Evolutionary conservation across 2,888 invertebrate species (phyloP).

Genomic region (Schizotus pectinicornis): DNA sequence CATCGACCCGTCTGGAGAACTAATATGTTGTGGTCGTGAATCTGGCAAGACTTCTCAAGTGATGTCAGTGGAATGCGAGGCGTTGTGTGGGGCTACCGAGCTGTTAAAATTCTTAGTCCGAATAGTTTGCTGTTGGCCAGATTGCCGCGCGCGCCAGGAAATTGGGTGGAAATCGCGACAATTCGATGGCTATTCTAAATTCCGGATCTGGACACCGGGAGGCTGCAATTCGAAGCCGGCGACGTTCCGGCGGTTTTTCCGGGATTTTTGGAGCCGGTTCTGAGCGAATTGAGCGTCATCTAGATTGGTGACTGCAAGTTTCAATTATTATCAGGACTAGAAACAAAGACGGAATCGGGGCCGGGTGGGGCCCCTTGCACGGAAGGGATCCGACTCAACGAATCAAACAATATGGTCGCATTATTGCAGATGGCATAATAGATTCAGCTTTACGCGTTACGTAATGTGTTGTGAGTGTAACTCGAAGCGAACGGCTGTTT

Average conservation of each 20-base stretch:
- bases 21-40: conserved; percentile 41
- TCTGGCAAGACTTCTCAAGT: conserved; percentile 42
- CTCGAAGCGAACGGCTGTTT: conserved; percentile 49
- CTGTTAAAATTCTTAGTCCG: conserved; percentile 54
- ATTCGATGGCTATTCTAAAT: too few relatives aligned
- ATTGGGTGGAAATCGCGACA: conserved; percentile 23
- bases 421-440: conserved; percentile 48
- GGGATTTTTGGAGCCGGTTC: background rate
- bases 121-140: conserved; percentile 44
- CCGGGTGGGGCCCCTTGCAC: conserved; percentile 16
- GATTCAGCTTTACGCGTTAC: conserved; percentile 39
- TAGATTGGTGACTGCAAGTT: conserved; percentile 27
- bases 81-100: conserved; percentile 46
- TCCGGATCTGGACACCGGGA: background rate
- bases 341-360: conserved; percentile 13
- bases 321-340: conserved; percentile 25
- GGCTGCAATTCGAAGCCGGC: background rate
- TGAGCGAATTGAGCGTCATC: conserved; percentile 18
- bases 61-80: conserved; percentile 52
- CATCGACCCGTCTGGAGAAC: conserved; percentile 6
- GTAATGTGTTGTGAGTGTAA: conserved; percentile 46
- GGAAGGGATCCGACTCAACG: conserved; percentile 31
- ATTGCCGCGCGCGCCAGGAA: conserved; percentile 27
- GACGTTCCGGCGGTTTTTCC: background rate
- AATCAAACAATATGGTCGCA: conserved; percentile 40